phyloP scores from a whole-genome alignment of 2,888 invertebrate species.

The Lasioglossum malachurum region DNA sequence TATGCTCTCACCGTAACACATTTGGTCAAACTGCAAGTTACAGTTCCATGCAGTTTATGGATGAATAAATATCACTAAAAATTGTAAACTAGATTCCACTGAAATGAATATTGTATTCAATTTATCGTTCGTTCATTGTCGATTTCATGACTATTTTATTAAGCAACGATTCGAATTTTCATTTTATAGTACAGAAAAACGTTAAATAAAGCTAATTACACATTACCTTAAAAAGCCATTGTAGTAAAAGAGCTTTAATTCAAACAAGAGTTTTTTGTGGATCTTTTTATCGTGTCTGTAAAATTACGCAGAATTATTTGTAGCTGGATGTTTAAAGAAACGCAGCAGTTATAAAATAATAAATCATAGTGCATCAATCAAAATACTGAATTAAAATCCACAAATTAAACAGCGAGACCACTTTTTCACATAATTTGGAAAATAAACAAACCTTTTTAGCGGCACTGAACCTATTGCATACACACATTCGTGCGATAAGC shows the following conservation, averaged over 20 bases:
- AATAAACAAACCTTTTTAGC: neutral
- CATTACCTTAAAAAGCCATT: neutral
- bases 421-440: neutral
- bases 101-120: slow-evolving; percentile 3
- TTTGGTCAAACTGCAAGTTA: neutral
- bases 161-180: neutral
- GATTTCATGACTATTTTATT: neutral
- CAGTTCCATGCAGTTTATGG: slow-evolving; percentile 1
- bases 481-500: neutral
- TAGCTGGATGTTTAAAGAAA: neutral
- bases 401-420: neutral
- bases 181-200: neutral
- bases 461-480: neutral
- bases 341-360: neutral
- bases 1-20: neutral
- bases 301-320: neutral
- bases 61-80: slow-evolving; percentile 6
- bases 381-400: neutral
- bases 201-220: neutral
- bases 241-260: neutral
- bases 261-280: neutral
- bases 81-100: neutral
- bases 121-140: slow-evolving; percentile 1
- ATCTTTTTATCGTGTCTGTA: neutral
- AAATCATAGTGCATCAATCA: neutral